Evolutionary conservation across 2,113 vertebrate species (phyloP).

Genomic region (Plectropomus leopardus): DNA sequence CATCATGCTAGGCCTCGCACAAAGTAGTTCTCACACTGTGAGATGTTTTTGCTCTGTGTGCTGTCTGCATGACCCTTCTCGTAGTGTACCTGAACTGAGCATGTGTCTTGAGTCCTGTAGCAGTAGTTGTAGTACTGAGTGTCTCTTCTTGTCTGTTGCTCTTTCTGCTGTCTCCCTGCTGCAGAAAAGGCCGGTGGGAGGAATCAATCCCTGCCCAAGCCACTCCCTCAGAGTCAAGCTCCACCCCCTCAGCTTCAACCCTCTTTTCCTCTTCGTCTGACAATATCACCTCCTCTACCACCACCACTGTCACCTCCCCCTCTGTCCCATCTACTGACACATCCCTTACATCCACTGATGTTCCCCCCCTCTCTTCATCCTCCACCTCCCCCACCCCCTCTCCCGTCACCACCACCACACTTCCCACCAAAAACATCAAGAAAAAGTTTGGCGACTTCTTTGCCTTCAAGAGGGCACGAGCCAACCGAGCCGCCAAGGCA

Average conservation of each 20-base stretch:
- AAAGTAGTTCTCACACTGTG: background rate
- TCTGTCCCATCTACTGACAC: slow-evolving; percentile 53
- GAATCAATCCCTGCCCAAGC: slow-evolving; percentile 83
- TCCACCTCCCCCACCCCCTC: slow-evolving; percentile 70
- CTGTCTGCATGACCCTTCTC: slow-evolving; percentile 63
- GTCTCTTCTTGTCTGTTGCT: slow-evolving; percentile 82
- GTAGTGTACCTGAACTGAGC: slow-evolving; percentile 53
- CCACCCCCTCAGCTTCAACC: slow-evolving; percentile 78
- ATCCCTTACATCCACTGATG: slow-evolving; percentile 55
- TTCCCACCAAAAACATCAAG: slow-evolving; percentile 92
- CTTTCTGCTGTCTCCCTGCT: slow-evolving; percentile 80
- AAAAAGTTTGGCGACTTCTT: slow-evolving; percentile 98
- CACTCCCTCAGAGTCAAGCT: slow-evolving; percentile 80
- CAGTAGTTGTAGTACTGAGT: slow-evolving; percentile 79
- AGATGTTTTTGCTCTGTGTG: slow-evolving; percentile 35
- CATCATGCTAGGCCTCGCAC: background rate
- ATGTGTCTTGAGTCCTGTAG: slow-evolving; percentile 70
- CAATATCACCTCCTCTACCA: slow-evolving; percentile 57
- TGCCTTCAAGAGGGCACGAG: slow-evolving; percentile 94
- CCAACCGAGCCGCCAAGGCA: slow-evolving; percentile 84
- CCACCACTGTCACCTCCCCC: slow-evolving; percentile 49
- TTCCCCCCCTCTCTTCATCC: slow-evolving; percentile 41
- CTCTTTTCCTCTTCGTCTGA: slow-evolving; percentile 73
- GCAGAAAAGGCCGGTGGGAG: slow-evolving; percentile 86
- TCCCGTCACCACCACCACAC: slow-evolving; percentile 66